Base-by-base conservation (phyloP, 2,888 invertebrate species). In the Phyllotreta cruciferae region DNA sequence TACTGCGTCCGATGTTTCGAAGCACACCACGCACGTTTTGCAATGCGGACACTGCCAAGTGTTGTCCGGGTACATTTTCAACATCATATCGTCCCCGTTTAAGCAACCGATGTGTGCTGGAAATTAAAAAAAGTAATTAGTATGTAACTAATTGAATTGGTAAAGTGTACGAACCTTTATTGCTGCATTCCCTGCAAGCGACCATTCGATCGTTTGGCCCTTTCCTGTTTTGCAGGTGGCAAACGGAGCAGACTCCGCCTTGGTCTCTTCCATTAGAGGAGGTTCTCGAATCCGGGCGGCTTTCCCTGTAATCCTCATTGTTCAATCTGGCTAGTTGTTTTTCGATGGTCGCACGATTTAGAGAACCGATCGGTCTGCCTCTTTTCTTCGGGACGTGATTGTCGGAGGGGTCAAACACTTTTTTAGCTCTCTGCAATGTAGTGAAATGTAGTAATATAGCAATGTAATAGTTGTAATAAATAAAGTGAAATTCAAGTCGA, bases 31-130 rank as follows among this genome's bases (percentile, higher is more conserved):
- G 80, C 96, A 96, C 8, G 89, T 91, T 80, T 94, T 95, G 75
- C 96, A 96, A 76, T 92, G 90, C 56, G 92, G 91, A 78, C 96
- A 96, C 74, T 93, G 94, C 93, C 93, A 96, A 36, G 88, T 87
- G 70, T 87, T 87, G 70, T 88, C 88, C 42, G 86, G 86, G 50
- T 85, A 81, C 70, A 87, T 84, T 76, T 88, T 86, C 49, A 87
- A 79, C 78, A 88, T 84, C 72, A 88, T 86, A 71, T 89, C 87
- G 8, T 88, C 88, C 52, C 86, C 84, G 73, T 88, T 88, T 47
- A 90, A 83, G 73, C 91, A 91, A 66, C 85, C 86, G 11, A 86
- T 83, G 78, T 91, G 90, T 52, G 89, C 90, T 86, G 69, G 38
- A 82, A 80, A 66, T 36, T 44, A 53, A 58, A 47, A 11, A 34